phyloP scores from a whole-genome alignment of 2,888 invertebrate genomes.

The Lobophora halterata region DNA sequence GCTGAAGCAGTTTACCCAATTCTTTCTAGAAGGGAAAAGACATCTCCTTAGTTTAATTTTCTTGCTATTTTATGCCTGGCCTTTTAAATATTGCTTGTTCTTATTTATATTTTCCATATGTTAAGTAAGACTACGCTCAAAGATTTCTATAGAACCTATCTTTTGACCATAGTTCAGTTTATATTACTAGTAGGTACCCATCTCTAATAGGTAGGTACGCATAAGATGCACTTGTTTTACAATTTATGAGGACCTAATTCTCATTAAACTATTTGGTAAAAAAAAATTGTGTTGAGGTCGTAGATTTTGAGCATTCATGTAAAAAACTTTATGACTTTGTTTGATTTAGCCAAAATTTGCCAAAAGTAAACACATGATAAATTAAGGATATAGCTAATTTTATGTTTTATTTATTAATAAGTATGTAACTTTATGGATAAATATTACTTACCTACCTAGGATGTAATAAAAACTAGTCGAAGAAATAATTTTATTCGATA shows the following conservation, averaged over 20 bases:
- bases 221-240: slow-evolving; percentile 56
- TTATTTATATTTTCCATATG: not conserved
- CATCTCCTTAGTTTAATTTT: not conserved
- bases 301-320: too few relatives aligned
- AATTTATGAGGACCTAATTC: slow-evolving; percentile 58
- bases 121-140: slow-evolving; percentile 13
- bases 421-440: slow-evolving; percentile 54
- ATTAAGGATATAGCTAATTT: slow-evolving; percentile 54
- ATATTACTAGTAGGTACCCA: slow-evolving; percentile 40
- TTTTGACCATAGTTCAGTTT: slow-evolving; percentile 2
- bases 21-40: not conserved
- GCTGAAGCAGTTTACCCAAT: not conserved
- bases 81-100: not conserved
- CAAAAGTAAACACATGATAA: slow-evolving; percentile 57
- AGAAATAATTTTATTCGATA: slow-evolving; percentile 22
- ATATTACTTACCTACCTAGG: too few relatives aligned
- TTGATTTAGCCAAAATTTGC: slow-evolving; percentile 75
- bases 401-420: slow-evolving; percentile 43
- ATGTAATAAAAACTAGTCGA: slow-evolving; percentile 54
- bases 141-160: not conserved
- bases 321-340: too few relatives aligned
- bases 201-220: too few relatives aligned
- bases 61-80: not conserved
- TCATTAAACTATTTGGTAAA: slow-evolving; percentile 35
- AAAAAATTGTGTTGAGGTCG: too few relatives aligned